Conservation (phyloP, 1,140 invertebrate genomes). For the Grapholita molesta region DNA sequence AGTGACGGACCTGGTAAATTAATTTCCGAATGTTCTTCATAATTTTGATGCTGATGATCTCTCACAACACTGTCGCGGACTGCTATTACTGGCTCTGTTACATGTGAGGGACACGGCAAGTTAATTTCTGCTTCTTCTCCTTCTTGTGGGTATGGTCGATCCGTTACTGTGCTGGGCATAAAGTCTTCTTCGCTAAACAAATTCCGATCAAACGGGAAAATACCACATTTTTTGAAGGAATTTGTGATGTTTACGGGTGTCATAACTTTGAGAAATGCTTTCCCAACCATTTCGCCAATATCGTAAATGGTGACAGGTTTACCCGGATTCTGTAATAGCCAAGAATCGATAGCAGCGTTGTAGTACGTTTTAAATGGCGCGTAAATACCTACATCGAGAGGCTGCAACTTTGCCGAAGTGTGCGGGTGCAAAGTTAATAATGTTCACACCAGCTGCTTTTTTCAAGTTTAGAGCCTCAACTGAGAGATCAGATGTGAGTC, state of each 20-base stretch:
- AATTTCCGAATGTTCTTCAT: no score
- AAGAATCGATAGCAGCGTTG: constrained; percentile 35
- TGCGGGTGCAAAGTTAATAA: constrained; percentile 68
- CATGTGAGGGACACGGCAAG: no score
- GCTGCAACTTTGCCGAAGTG: constrained; percentile 61
- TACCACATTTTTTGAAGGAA: neutral
- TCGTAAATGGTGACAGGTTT: neutral
- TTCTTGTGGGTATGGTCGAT: no score
- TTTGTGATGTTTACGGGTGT: neutral
- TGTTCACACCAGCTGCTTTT: constrained; percentile 32
- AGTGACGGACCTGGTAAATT: no score
- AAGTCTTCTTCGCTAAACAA: constrained; percentile 9
- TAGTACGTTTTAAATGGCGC: constrained; percentile 41
- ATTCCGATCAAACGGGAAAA: constrained; percentile 22
- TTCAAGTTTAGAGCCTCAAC: constrained; percentile 40
- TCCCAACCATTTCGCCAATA: neutral
- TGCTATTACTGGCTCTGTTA: no score
- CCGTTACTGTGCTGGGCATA: no score
- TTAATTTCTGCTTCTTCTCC: no score
- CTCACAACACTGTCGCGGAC: no score
- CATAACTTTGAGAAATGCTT: neutral
- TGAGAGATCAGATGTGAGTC: constrained; percentile 34
- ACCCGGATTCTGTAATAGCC: constrained; percentile 22
- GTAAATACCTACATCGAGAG: constrained; percentile 58
- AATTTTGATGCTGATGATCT: no score